Evolutionary conservation across 2,113 vertebrate species (phyloP).

Genomic region (Smithornis capensis): DNA sequence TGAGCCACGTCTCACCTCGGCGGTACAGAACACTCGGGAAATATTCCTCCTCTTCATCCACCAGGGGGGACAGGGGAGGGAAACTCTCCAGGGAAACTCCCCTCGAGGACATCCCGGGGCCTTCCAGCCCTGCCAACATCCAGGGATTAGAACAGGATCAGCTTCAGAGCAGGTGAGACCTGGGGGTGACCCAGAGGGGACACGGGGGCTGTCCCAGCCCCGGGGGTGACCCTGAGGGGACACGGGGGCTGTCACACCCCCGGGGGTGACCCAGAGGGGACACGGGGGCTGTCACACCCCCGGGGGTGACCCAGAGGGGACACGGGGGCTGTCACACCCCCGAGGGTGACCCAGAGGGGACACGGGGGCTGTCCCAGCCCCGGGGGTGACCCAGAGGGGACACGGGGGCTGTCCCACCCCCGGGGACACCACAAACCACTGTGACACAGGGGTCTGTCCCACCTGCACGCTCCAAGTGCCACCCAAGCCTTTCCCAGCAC

Average conservation of each 20-base stretch:
- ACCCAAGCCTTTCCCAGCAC: background rate
- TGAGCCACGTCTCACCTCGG: conserved; percentile 58
- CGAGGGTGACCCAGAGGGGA: background rate
- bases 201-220: background rate
- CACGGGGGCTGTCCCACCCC: background rate
- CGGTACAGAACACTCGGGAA: conserved; percentile 69
- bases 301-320: background rate
- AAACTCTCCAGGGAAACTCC: background rate
- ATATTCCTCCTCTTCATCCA: conserved; percentile 71
- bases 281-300: background rate
- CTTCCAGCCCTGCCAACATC: conserved; percentile 30
- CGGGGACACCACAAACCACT: accelerated
- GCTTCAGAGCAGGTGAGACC: background rate
- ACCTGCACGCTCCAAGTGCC: background rate
- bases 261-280: background rate
- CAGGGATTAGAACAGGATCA: background rate
- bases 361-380: no score
- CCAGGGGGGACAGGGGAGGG: background rate
- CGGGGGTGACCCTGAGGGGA: background rate
- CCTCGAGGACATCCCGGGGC: background rate
- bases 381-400: background rate
- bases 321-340: background rate
- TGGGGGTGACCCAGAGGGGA: background rate
- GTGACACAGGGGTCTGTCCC: background rate
- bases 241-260: background rate